Evolutionary conservation across 2,888 invertebrate genomes (phyloP).

Genomic region (Dryobota labecula): DNA sequence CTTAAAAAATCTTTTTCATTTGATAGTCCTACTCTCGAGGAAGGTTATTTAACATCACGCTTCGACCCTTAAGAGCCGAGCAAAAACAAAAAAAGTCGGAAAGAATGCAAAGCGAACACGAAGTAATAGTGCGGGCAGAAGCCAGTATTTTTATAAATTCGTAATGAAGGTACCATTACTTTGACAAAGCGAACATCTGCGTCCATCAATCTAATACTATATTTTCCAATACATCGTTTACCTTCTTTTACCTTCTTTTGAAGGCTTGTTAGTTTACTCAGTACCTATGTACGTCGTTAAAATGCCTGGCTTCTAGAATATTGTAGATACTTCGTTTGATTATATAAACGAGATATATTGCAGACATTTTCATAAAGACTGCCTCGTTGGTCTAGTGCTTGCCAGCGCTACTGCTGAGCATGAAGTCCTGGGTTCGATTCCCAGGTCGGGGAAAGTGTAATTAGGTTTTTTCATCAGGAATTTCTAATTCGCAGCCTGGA

Average conservation of each 20-base stretch:
- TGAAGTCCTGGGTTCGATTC: neutral
- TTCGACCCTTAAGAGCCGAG: too few relatives aligned
- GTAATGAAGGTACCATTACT: slow-evolving; percentile 16
- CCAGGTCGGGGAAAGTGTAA: neutral
- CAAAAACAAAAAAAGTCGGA: too few relatives aligned
- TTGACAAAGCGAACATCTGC: slow-evolving; percentile 13
- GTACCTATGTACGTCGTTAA: neutral
- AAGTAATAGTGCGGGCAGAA: too few relatives aligned
- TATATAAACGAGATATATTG: neutral
- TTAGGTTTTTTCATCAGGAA: neutral
- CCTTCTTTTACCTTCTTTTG: too few relatives aligned
- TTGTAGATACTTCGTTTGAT: neutral
- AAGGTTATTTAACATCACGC: too few relatives aligned
- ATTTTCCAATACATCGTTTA: slow-evolving; percentile 17
- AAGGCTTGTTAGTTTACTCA: slow-evolving; percentile 20
- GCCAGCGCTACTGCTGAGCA: neutral
- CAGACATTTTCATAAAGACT: neutral
- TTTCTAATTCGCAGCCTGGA: too few relatives aligned
- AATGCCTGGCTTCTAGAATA: neutral
- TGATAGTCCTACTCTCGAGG: too few relatives aligned
- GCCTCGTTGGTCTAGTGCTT: neutral
- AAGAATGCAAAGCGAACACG: too few relatives aligned
- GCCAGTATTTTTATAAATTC: slow-evolving; percentile 16
- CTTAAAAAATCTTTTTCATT: too few relatives aligned
- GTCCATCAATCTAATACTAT: neutral